A percentile compares a stretch with the other conserved stretches of the same genome.
Evolutionary conservation across 2,888 invertebrate genomes (phyloP).

Genomic region (Carabus problematicus): DNA sequence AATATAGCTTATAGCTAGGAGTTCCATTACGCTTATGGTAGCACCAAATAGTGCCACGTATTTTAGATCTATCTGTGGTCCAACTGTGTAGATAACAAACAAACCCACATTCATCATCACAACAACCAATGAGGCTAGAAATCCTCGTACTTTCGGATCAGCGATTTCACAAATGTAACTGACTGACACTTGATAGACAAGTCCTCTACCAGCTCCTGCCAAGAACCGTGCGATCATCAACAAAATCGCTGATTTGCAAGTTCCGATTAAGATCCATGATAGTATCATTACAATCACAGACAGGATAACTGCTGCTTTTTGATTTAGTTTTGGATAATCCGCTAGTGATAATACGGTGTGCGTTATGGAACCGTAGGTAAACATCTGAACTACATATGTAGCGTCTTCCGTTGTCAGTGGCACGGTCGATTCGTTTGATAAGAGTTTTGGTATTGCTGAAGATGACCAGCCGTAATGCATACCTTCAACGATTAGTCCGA

Average conservation of each 20-base stretch:
- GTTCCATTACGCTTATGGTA: constrained; percentile 42
- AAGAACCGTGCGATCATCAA: constrained; percentile 44
- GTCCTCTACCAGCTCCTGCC: constrained; percentile 44
- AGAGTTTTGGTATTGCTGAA: constrained; percentile 19
- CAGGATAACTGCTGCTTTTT: constrained; percentile 8
- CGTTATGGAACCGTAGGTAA: constrained; percentile 21
- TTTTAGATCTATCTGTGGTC: constrained; percentile 43
- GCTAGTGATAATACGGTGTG: constrained; percentile 14
- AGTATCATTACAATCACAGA: constrained; percentile 19
- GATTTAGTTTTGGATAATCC: constrained; percentile 21
- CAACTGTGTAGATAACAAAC: constrained; percentile 43
- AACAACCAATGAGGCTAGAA: constrained; percentile 40
- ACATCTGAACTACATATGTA: constrained; percentile 19
- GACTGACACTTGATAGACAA: constrained; percentile 44
- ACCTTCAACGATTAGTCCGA: constrained; percentile 17
- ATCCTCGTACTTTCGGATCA: constrained; percentile 46
- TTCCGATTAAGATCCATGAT: constrained; percentile 21
- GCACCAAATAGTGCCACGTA: constrained; percentile 41
- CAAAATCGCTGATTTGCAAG: constrained; percentile 24
- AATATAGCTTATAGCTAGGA: constrained; percentile 44
- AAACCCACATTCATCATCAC: constrained; percentile 40
- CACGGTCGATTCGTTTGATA: background rate
- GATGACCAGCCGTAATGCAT: constrained; percentile 30
- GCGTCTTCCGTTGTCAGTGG: constrained; percentile 9
- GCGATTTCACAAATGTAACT: constrained; percentile 47